phyloP scores from a whole-genome alignment of 2,888 invertebrate species.

The Acanthosepion pharaonis region DNA sequence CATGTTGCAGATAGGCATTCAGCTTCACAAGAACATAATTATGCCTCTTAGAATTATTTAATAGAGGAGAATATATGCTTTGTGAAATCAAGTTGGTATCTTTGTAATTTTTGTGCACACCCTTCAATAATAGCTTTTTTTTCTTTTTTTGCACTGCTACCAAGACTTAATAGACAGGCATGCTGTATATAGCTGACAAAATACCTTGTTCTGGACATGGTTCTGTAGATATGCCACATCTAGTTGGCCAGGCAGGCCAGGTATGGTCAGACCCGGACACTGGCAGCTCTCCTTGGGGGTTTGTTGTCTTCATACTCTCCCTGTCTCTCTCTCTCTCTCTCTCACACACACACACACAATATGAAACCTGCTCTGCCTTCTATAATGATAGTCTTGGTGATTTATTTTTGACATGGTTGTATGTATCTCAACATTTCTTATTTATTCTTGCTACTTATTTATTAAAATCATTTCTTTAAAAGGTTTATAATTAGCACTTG shows the following conservation, averaged over 20 bases:
- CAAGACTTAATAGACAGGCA: neutral
- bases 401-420: slow-evolving; percentile 8
- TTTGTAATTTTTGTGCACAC: slow-evolving; percentile 33
- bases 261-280: slow-evolving; percentile 10
- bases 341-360: neutral
- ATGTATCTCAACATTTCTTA: neutral
- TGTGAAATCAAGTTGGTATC: neutral
- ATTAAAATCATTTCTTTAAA: neutral
- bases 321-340: no score
- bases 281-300: neutral
- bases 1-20: neutral
- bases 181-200: slow-evolving; percentile 25
- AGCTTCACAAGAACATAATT: neutral
- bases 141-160: neutral
- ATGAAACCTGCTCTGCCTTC: neutral
- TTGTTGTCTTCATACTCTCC: neutral
- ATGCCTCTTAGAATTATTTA: slow-evolving; percentile 7
- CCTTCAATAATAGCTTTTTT: neutral
- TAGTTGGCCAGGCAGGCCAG: neutral
- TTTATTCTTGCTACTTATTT: slow-evolving; percentile 24
- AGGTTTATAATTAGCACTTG: neutral
- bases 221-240: slow-evolving; percentile 3
- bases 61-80: neutral
- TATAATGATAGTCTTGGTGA: neutral
- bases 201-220: neutral